phyloP scores from a whole-genome alignment of 1,140 invertebrate species.

The Meloidogyne hapla region DNA sequence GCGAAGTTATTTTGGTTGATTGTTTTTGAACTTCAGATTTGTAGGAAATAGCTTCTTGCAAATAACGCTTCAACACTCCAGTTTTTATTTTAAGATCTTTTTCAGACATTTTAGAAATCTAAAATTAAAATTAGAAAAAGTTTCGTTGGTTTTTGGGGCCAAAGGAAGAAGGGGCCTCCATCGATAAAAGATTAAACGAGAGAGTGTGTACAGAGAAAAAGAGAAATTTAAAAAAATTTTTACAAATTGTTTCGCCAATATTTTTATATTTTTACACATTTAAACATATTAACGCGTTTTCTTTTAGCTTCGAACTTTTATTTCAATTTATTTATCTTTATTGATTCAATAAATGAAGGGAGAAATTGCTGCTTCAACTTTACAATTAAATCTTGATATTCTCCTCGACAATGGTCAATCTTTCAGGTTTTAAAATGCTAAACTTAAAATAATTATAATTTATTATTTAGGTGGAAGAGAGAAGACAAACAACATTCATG shows the following conservation, averaged over 20 bases:
- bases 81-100: slow-evolving; percentile 44
- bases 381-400: slow-evolving; percentile 42
- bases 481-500: background rate
- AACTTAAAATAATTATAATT: background rate
- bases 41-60: slow-evolving; percentile 39
- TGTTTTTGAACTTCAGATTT: slow-evolving; percentile 41
- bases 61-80: slow-evolving; percentile 37
- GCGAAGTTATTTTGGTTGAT: slow-evolving; percentile 27
- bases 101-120: slow-evolving; percentile 33
- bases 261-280: too few relatives aligned
- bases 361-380: too few relatives aligned
- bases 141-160: too few relatives aligned
- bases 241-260: too few relatives aligned
- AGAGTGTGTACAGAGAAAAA: too few relatives aligned
- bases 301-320: too few relatives aligned
- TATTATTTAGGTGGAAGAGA: slow-evolving; percentile 33
- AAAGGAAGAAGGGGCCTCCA: too few relatives aligned
- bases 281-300: too few relatives aligned
- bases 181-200: too few relatives aligned
- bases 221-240: too few relatives aligned
- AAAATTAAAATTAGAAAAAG: background rate
- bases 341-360: too few relatives aligned
- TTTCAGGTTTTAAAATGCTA: slow-evolving; percentile 36
- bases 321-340: too few relatives aligned
- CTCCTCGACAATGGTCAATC: slow-evolving; percentile 47